Evolutionary conservation across 2,888 invertebrate species (phyloP).

Genomic region (Microdon myrmicae): DNA sequence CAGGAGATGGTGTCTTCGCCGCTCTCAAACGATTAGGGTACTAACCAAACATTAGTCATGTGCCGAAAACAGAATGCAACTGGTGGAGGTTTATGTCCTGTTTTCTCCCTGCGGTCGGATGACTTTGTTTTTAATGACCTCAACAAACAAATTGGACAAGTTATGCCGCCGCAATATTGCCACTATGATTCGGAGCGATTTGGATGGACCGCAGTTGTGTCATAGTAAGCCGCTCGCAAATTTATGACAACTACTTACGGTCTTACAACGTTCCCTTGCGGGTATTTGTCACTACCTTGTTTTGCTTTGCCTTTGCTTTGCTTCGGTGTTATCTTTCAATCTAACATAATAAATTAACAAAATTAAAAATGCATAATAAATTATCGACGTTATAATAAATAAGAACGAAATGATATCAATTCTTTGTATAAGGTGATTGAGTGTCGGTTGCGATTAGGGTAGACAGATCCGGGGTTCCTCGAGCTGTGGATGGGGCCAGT

Average conservation of each 20-base stretch:
- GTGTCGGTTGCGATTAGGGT: constrained; percentile 17
- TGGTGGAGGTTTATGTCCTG: constrained; percentile 3
- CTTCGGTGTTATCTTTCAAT: constrained; percentile 39
- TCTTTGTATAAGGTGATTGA: constrained; percentile 20
- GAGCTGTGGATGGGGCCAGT: too few species aligned
- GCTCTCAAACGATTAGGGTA: constrained; percentile 33
- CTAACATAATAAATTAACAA: constrained; percentile 47
- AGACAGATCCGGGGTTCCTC: constrained; percentile 1
- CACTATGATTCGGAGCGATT: too few species aligned
- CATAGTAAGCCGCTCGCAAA: constrained; percentile 51
- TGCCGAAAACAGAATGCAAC: constrained; percentile 46
- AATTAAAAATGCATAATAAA: constrained; percentile 52
- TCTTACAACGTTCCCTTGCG: constrained; percentile 7
- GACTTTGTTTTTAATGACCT: constrained; percentile 25
- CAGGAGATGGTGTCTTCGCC: not conserved
- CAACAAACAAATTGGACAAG: constrained; percentile 48
- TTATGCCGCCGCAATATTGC: constrained; percentile 38
- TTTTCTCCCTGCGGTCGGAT: not conserved
- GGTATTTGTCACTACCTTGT: not conserved
- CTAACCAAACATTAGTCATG: constrained; percentile 49
- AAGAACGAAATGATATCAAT: constrained; percentile 45
- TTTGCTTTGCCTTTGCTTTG: constrained; percentile 4
- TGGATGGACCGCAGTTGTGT: too few species aligned
- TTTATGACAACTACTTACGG: constrained; percentile 46
- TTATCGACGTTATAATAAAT: constrained; percentile 48